Evolutionary conservation across 1,140 invertebrate genomes (phyloP).

Genomic region (Pogonus chalceus): DNA sequence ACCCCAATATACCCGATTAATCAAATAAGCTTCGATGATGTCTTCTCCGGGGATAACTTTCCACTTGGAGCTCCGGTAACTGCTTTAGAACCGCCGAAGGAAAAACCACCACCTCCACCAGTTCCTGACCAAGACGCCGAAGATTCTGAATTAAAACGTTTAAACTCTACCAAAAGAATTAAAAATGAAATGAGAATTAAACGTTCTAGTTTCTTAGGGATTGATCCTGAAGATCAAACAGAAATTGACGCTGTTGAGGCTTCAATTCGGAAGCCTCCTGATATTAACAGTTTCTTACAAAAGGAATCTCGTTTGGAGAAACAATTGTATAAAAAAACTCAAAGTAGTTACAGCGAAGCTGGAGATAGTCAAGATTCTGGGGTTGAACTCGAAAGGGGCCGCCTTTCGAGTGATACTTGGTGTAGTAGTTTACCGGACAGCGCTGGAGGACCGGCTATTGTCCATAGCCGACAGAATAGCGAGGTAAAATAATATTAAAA

Average conservation of each 20-base stretch:
- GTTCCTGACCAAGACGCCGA: slow-evolving; percentile 41
- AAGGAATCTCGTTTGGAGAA: slow-evolving; percentile 71
- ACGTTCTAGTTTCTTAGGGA: slow-evolving; percentile 74
- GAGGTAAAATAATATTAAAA: slow-evolving; percentile 37
- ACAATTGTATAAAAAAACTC: slow-evolving; percentile 51
- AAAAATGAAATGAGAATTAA: slow-evolving; percentile 77
- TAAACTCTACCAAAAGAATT: slow-evolving; percentile 74
- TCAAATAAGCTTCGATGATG: neutral
- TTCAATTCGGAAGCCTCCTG: slow-evolving; percentile 61
- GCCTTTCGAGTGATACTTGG: slow-evolving; percentile 45
- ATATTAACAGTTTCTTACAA: slow-evolving; percentile 65
- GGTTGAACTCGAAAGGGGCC: slow-evolving; percentile 54
- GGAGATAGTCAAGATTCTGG: slow-evolving; percentile 64
- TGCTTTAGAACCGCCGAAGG: slow-evolving; percentile 63
- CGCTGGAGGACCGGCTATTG: slow-evolving; percentile 41
- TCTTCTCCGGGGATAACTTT: slow-evolving; percentile 4
- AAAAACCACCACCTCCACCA: slow-evolving; percentile 77
- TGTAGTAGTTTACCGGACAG: slow-evolving; percentile 50
- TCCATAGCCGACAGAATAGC: slow-evolving; percentile 65
- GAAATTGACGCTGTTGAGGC: slow-evolving; percentile 58
- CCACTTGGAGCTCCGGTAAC: slow-evolving; percentile 44
- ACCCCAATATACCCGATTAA: neutral
- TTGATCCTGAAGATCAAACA: slow-evolving; percentile 59
- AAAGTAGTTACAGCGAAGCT: slow-evolving; percentile 30
- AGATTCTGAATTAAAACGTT: slow-evolving; percentile 46